Percentiles rank a stretch among this genome's conserved stretches.
Conservation (phyloP, 2,113 vertebrate genomes). For the Peucedramus taeniatus region DNA sequence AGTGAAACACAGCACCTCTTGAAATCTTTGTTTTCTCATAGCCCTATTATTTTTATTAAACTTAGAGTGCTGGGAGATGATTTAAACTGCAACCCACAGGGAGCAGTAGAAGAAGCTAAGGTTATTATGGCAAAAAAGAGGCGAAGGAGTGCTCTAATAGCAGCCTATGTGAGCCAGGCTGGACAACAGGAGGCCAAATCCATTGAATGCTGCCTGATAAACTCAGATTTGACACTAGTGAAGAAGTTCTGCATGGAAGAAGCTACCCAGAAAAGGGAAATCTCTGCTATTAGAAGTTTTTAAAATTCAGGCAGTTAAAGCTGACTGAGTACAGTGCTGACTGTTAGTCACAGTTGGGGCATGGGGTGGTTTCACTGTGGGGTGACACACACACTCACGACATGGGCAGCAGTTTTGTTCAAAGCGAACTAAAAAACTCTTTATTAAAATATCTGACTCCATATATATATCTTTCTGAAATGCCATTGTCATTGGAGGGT, state of each 20-base stretch:
- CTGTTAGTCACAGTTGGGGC: background rate
- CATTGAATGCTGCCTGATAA: background rate
- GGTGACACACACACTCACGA: no score
- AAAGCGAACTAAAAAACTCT: no score
- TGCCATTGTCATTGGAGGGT: no score
- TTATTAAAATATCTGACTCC: no score
- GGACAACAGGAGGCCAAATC: background rate
- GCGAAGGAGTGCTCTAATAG: background rate
- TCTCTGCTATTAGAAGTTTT: background rate
- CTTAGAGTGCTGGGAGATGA: background rate
- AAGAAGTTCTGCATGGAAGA: background rate
- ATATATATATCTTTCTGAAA: no score
- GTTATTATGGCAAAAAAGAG: background rate
- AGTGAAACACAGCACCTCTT: background rate
- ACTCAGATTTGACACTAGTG: background rate
- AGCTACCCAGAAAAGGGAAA: background rate
- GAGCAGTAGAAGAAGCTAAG: background rate
- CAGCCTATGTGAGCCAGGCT: background rate
- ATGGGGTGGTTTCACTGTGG: no score
- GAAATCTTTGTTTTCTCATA: background rate
- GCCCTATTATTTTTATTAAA: background rate
- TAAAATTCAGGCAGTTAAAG: background rate
- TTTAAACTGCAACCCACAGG: background rate
- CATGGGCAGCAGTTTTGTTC: no score
- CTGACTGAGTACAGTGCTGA: rapidly evolving